phyloP scores from a whole-genome alignment of 2,888 invertebrate species.

The Dusona sp. region DNA sequence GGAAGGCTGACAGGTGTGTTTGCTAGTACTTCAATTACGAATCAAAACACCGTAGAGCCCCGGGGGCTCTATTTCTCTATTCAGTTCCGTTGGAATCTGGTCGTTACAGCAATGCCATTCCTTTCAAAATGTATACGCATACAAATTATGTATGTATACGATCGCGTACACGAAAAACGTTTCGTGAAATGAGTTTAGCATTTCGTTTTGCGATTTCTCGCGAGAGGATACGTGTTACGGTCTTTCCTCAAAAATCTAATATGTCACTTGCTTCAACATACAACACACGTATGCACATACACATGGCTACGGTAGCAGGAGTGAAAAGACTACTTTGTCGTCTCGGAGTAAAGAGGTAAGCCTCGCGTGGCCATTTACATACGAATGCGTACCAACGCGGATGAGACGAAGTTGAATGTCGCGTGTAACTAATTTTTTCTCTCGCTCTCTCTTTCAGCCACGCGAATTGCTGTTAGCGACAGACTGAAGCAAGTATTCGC shows the following conservation, averaged over 20 bases:
- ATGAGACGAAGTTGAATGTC: constrained; percentile 77
- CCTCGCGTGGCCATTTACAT: constrained; percentile 76
- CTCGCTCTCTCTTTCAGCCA: constrained; percentile 18
- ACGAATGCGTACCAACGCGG: constrained; percentile 76
- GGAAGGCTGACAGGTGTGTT: constrained; percentile 73
- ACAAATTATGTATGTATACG: not conserved
- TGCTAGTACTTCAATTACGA: constrained; percentile 72
- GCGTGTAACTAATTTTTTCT: constrained; percentile 79
- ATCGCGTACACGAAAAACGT: constrained; percentile 25
- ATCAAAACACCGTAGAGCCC: constrained; percentile 73
- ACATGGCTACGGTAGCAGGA: not conserved
- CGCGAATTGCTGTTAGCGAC: not conserved
- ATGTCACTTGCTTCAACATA: constrained; percentile 20
- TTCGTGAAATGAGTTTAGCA: constrained; percentile 60
- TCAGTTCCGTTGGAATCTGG: constrained; percentile 15
- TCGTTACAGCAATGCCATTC: constrained; percentile 46
- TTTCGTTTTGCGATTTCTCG: constrained; percentile 41
- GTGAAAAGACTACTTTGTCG: constrained; percentile 27
- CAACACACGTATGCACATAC: not conserved
- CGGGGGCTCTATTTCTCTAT: constrained; percentile 49
- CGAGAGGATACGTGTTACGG: not conserved
- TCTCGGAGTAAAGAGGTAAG: constrained; percentile 61
- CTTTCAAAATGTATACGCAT: constrained; percentile 39
- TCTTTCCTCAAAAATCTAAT: constrained; percentile 30
- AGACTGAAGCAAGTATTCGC: not conserved